Percentiles rank a stretch among this genome's conserved stretches.
Evolutionary conservation across 2,888 invertebrate species (phyloP).

Genomic region (Spicauda simplicius): DNA sequence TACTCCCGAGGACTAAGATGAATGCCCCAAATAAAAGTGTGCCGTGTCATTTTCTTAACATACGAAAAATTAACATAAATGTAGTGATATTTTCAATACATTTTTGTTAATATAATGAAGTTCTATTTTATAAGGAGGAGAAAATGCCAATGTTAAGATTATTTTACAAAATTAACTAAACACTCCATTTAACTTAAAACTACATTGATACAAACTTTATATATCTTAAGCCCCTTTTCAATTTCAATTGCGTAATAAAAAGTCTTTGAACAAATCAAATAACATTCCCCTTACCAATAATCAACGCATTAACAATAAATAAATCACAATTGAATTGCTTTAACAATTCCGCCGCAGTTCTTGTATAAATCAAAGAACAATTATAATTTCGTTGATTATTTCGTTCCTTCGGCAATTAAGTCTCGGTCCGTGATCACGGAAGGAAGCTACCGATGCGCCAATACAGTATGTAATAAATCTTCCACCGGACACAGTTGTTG

Average conservation of each 20-base stretch:
- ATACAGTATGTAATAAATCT: constrained; percentile 56
- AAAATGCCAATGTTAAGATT: too few relatives aligned
- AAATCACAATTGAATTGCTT: neutral
- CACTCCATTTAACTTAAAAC: too few relatives aligned
- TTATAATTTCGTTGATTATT: constrained; percentile 56
- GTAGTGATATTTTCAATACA: too few relatives aligned
- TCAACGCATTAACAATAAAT: neutral
- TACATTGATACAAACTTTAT: too few relatives aligned
- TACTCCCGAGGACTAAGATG: too few relatives aligned
- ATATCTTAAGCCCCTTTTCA: too few relatives aligned
- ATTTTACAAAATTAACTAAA: too few relatives aligned
- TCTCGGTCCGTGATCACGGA: constrained; percentile 44
- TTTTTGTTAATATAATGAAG: too few relatives aligned
- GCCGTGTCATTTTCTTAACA: too few relatives aligned
- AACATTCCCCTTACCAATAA: neutral
- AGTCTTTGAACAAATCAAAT: neutral
- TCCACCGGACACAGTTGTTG: constrained; percentile 55
- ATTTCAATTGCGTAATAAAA: neutral
- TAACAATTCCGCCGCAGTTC: neutral
- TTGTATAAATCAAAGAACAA: constrained; percentile 20
- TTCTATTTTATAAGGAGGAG: too few relatives aligned
- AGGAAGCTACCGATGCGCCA: constrained; percentile 49
- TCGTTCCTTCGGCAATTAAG: constrained; percentile 65
- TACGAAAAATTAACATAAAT: too few relatives aligned
- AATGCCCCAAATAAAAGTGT: too few relatives aligned